These are phyloP conservation scores for Enteromius trimaculatus DNA, from an alignment of 2,797 vertebrate genomes.

Conservation along the genomic window DNA sequence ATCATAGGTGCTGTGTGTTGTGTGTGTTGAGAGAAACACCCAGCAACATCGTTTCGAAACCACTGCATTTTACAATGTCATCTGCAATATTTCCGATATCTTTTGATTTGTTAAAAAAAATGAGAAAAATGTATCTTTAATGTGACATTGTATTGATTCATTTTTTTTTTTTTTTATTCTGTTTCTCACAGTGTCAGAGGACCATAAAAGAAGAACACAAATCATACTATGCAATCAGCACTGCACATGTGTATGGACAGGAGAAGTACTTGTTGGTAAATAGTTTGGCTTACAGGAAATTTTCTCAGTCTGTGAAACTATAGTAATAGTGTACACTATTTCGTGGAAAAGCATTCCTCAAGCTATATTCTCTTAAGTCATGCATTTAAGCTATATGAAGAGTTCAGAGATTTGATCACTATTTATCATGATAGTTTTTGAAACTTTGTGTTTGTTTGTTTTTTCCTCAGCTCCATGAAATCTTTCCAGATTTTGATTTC, in stretches of 20 bases:
- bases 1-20: background rate
- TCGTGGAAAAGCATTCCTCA: background rate
- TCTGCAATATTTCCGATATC: background rate
- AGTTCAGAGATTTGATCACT: background rate
- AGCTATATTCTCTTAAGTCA: background rate
- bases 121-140: background rate
- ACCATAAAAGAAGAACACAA: constrained; percentile 87
- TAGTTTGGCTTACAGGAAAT: constrained; percentile 1
- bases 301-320: background rate
- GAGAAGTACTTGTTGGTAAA: constrained; percentile 98
- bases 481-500: constrained; percentile 87
- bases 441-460: background rate
- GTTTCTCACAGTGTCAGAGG: constrained; percentile 82
- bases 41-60: background rate
- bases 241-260: constrained; percentile 94
- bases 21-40: background rate
- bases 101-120: background rate
- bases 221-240: constrained; percentile 93
- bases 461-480: constrained; percentile 85
- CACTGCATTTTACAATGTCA: background rate
- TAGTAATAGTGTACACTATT: background rate
- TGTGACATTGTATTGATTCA: background rate
- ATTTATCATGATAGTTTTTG: background rate
- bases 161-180: background rate
- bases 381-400: background rate